Base-by-base conservation (phyloP, 2,888 invertebrate genomes). In the Cremastinae sp. region DNA sequence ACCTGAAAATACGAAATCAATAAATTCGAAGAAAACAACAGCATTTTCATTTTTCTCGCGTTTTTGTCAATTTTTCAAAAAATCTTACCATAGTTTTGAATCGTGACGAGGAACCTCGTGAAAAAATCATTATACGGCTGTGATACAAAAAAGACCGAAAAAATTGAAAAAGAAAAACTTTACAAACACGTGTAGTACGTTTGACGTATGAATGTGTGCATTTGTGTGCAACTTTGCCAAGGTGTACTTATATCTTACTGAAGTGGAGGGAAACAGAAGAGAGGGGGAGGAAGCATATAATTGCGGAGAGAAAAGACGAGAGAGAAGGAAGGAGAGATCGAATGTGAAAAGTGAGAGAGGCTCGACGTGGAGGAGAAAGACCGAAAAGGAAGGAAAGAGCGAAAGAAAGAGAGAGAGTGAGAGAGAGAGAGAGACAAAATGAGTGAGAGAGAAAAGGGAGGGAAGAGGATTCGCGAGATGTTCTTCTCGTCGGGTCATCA, bases 401-500 rank as follows among this genome's bases (percentile, higher is more conserved):
- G 65, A 58, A 41, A 43, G 73, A 41, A 28, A 43, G 18, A 39
- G 65, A 49, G 53, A 55, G 56, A 62, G 61, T 35, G 37, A 51
- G 62, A 43, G 75, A 53, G 51, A 53, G n/a, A n/a, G n/a, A n/a
- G n/a, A n/a, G 65, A 49, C 45, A 55, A 49, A 62, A 55, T 35
- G 37, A 51, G 62, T 37, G 75, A 53, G 51, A 53, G 37, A 47
- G 18, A 59, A 28, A 64, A 47, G 45, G 62, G 35, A 16, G 12
- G 65, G 76, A 81, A 81, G 80, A 28, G 82, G 87, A 85, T 85
- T 84, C 85, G 84, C 85, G 84, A 86, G 86, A 28, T 28, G 88
- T 88, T 89, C 88, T 88, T 89, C 89, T 86, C 87, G 88, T 83
- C 88, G 82, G 89, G 89, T 89, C 89, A 89, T 87, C 86, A 79